Evolutionary conservation across 2,113 vertebrate genomes (phyloP).

Genomic region (Pontoporia blainvillei): DNA sequence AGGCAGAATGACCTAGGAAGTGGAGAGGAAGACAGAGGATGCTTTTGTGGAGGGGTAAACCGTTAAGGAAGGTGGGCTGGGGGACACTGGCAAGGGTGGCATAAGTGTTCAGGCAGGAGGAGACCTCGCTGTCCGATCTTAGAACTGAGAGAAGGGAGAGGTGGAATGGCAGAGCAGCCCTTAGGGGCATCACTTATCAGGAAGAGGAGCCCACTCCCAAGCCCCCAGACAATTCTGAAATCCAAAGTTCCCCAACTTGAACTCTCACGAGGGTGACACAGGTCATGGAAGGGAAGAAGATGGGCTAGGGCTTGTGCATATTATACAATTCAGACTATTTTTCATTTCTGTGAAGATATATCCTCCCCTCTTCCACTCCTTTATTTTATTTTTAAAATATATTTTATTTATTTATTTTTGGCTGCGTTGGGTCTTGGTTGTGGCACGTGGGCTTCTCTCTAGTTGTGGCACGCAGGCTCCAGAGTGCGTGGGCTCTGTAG

Average conservation of each 20-base stretch:
- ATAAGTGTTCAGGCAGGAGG: rapidly evolving
- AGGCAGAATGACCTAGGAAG: background rate
- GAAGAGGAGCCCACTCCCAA: rapidly evolving
- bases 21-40: background rate
- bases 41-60: background rate
- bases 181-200: background rate
- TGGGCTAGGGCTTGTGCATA: no score
- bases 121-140: background rate
- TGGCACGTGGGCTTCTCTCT: no score
- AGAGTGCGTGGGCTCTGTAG: no score
- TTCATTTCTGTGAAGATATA: background rate
- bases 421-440: no score
- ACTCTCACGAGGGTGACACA: background rate
- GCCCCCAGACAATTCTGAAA: background rate
- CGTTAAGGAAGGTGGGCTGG: background rate
- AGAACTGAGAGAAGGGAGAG: rapidly evolving
- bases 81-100: background rate
- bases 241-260: background rate
- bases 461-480: no score
- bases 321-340: background rate
- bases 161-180: background rate
- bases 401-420: no score
- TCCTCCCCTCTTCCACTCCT: background rate
- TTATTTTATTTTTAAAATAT: background rate
- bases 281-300: background rate